Evolutionary conservation across 1,140 invertebrate genomes (phyloP), one percentile per base, ranked within the genome.

Genomic region (Apis cerana): DNA sequence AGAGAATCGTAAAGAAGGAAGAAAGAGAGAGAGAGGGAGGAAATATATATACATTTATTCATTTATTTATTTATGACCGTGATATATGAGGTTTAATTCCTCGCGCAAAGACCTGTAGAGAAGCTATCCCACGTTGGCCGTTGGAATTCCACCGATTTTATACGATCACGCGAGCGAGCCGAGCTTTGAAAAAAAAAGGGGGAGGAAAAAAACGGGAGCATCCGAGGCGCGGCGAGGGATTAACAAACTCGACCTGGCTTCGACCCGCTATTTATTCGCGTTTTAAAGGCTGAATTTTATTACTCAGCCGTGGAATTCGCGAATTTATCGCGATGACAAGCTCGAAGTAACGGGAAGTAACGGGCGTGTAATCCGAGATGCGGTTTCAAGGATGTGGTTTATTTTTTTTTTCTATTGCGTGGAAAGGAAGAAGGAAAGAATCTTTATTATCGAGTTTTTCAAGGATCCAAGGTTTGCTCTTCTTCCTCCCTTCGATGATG

Each of bases 31-130:
- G 27, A 75, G 23, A 33, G 2, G 4, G 33, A 4, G 33, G 5
- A 7, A 43, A 43, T 43, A 43, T 43, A 7, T 2, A 4, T 33
- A 3, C 3, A 33, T 33, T 33, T 43, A 43, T 43, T 43, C 7
- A 43, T 43, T 21, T 19, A 70, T 68, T 78, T 76, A 77, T 77
- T 82, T 76, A 82, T 62, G 58, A 23, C 27, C 62, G n/a, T 75
- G 52, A 74, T 64, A 7, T 56, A 67, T 52, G 50, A 58, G 15
- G 33, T 68, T 50, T 52, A 58, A 75, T 81, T 65, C 62, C 54
- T 27, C 27, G 19, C 21, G 17, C n/a, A 56, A 56, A 50, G 43
- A 81, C 52, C 43, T 33, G 50, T 0, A 43, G 33, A 12, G 7
- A 62, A 43, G 0, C 33, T 43, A 3, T 61, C 15, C 21, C 21